Base-by-base conservation (phyloP, 2,797 vertebrate species). In the Platyrinchus mystaceus region DNA sequence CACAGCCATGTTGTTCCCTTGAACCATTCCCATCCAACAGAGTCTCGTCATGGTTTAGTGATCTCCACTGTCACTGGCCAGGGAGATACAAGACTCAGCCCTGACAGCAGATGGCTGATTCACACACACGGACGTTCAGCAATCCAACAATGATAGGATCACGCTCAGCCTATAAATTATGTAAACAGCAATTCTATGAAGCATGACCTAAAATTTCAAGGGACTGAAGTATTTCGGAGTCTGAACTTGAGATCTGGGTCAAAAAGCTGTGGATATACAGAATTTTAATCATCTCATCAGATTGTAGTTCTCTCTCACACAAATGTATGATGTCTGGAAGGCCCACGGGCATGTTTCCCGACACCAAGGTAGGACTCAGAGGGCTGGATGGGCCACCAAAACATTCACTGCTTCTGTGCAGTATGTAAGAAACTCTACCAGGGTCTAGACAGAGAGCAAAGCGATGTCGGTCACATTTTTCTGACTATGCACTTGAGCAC, bases 21-120 rank as follows among this genome's bases (percentile, higher is more conserved):
- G 46, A 88, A 91, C 76, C 69, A 81, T 55, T 84, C 82, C 69
- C 79, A 71, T 44, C 24, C 77, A 39, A 88, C 59, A 55, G 68
- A 85, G 50, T 26, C 63, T 53, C 8, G 34, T 55, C 58, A 21
- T n/a, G n/a, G 76, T 73, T 59, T 94, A 81, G 69, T 62, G 83
- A 86, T 82, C 91, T 93, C 66, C 70, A 50, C 39, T 69, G 69
- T 90, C 83, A 76, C 85, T 63, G 82, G 76, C 75, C 73, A 36
- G 87, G 39, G n/a, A 90, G 69, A 86, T 6, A 56, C 43, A 91
- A 47, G 77, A 9, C 53, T 84, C 24, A 81, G 46, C 58, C 91
- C 87, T 87, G 89, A 91, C 49, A 89, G 95, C 93, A 96, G 95
- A 96, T 91, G 89, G 95, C 76, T 77, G 76, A 77, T 94, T 77